Percentiles rank a stretch among this genome's conserved stretches.
Conservation (phyloP, 2,113 vertebrate genomes). For the Astur gentilis region DNA sequence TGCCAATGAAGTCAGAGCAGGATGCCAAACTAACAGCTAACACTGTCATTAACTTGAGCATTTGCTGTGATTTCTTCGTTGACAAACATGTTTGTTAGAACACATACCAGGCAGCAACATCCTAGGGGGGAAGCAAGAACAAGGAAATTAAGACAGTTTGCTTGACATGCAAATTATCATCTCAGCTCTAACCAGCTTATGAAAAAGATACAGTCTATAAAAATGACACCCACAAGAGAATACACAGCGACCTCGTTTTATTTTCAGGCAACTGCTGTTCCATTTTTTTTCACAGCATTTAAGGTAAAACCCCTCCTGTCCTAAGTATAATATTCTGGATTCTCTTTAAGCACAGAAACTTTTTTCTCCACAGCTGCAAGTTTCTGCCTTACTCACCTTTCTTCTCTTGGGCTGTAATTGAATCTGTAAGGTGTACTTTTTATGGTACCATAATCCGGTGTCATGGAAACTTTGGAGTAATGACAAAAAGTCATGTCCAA, state of each 20-base stretch:
- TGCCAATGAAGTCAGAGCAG: background rate
- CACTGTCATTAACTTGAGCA: conserved; percentile 15
- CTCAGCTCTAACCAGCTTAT: background rate
- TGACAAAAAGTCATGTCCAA: too few species aligned
- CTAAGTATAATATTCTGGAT: background rate
- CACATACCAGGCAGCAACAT: background rate
- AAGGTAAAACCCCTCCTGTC: background rate
- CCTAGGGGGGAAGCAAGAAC: background rate
- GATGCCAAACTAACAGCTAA: conserved; percentile 21
- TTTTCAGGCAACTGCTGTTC: background rate
- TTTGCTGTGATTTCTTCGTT: conserved; percentile 24
- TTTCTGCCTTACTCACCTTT: background rate
- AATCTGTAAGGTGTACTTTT: background rate
- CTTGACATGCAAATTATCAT: conserved; percentile 42
- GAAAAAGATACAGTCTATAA: background rate
- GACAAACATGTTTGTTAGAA: conserved; percentile 55
- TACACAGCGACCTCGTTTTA: background rate
- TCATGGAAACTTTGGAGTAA: conserved; percentile 43
- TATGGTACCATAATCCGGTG: background rate
- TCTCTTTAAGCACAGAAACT: background rate
- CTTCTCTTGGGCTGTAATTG: background rate
- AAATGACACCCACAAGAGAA: conserved; percentile 24
- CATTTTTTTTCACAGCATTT: background rate
- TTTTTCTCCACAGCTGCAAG: background rate
- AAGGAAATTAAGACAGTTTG: conserved; percentile 48